Evolutionary conservation across 2,888 invertebrate genomes (phyloP), one percentile per base, ranked within the genome.

Genomic region (Heliconius ismenius): DNA sequence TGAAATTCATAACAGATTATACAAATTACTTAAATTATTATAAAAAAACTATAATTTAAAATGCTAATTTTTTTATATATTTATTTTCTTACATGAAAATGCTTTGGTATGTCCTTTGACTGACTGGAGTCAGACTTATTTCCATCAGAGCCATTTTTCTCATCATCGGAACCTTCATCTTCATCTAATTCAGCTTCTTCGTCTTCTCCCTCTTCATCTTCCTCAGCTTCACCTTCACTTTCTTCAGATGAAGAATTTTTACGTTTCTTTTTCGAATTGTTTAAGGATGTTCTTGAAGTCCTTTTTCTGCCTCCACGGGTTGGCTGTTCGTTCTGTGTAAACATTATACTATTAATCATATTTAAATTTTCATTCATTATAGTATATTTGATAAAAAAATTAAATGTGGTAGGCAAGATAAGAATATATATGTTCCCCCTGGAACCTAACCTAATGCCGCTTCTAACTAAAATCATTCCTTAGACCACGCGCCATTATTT

Each of bases 71-170:
- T 10, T 60, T 58, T 10, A 58, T 11, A 7, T 68, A 65, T 74
- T 75, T 18, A 43, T 28, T 64, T 70, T 83, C 92, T 89, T 85
- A 94, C 94, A 89, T 94, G 94, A 87, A 93, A 94, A 89, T 94
- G 93, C 88, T 94, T 94, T 89, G 94, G 94, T 90, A 94, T 88
- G 88, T 94, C 94, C 87, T 94, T 94, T 81, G 94, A 94, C 84
- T 94, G 94, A 85, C 94, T 94, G 81, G 94, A 94, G 82, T 94
- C 94, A 76, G 94, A 94, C 81, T 94, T 94, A 76, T 94, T 94
- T 68, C 94, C 94, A 83, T 94, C 94, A 58, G 94, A 94, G 67
- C 93, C 94, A 86, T 94, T 94, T 83, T 94, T 94, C 81, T 94
- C 94, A 82, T 94, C 94, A 79, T 94, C 94, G 2, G 93, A 93